These are phyloP conservation scores for Phainopepla nitens DNA, from an alignment of 2,113 vertebrate genomes.

Conservation along the genomic window DNA sequence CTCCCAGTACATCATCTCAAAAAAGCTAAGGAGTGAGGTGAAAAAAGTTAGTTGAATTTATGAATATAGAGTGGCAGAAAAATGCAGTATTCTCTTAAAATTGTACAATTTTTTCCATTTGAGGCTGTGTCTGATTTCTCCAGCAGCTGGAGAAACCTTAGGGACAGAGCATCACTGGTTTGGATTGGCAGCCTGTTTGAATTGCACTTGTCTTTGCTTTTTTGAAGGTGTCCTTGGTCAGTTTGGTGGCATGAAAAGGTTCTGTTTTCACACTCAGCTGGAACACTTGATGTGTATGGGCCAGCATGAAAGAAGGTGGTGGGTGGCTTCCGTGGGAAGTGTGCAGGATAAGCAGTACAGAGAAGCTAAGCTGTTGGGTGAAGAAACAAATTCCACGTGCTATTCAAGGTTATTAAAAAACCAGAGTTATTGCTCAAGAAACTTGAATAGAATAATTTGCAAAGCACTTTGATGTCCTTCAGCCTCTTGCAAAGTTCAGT, in stretches of 20 bases:
- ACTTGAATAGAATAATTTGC: not conserved
- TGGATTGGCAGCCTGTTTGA: not conserved
- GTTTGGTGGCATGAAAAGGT: not conserved
- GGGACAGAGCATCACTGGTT: not conserved
- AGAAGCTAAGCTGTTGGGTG: not conserved
- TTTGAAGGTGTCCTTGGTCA: not conserved
- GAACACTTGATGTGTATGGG: rapidly evolving
- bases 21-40: not conserved
- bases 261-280: not conserved
- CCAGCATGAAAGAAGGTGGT: not conserved
- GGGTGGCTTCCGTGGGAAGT: not conserved
- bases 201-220: not conserved
- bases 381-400: not conserved
- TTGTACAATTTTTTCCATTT: too few species aligned
- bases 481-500: not conserved
- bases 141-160: not conserved
- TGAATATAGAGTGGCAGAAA: not conserved
- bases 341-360: not conserved
- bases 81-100: not conserved
- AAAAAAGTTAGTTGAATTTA: not conserved
- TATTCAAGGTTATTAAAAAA: not conserved
- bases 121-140: not conserved
- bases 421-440: not conserved
- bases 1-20: too few species aligned
- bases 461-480: not conserved